Conservation (phyloP, 2,113 vertebrate genomes). For the Odontophorus gujanensis region DNA sequence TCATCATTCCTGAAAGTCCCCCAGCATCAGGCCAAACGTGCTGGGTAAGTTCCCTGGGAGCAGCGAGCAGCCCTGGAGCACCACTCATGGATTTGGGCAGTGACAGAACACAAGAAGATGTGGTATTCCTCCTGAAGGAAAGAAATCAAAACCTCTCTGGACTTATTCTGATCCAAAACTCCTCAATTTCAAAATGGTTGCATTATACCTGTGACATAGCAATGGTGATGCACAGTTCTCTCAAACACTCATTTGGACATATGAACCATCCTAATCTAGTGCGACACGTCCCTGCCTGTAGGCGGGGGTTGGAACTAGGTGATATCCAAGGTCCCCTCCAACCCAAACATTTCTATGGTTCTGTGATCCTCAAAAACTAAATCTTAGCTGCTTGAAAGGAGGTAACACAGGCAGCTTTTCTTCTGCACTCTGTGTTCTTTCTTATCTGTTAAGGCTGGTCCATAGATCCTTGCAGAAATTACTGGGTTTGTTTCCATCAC, state of each 20-base stretch:
- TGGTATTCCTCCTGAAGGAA: neutral
- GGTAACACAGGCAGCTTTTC: neutral
- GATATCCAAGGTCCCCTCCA: too few relatives aligned
- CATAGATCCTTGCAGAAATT: neutral
- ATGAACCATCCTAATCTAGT: neutral
- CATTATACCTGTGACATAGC: neutral
- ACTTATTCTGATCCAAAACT: neutral
- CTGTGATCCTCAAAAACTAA: neutral
- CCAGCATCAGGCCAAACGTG: neutral
- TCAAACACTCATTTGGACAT: neutral
- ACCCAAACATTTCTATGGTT: too few relatives aligned
- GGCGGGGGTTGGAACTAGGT: too few relatives aligned
- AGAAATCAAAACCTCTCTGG: neutral
- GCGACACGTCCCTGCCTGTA: too few relatives aligned
- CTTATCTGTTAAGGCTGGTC: neutral
- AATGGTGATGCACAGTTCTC: neutral
- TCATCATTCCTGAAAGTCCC: neutral
- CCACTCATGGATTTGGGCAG: fast-evolving
- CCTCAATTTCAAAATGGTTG: fast-evolving
- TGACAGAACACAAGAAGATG: neutral
- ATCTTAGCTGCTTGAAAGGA: neutral
- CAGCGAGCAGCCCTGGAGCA: neutral
- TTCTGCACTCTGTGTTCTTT: neutral
- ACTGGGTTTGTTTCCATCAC: neutral
- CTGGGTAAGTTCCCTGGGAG: neutral